Conservation (phyloP, 2,888 invertebrate species). For the Shargacucullia verbasci region DNA sequence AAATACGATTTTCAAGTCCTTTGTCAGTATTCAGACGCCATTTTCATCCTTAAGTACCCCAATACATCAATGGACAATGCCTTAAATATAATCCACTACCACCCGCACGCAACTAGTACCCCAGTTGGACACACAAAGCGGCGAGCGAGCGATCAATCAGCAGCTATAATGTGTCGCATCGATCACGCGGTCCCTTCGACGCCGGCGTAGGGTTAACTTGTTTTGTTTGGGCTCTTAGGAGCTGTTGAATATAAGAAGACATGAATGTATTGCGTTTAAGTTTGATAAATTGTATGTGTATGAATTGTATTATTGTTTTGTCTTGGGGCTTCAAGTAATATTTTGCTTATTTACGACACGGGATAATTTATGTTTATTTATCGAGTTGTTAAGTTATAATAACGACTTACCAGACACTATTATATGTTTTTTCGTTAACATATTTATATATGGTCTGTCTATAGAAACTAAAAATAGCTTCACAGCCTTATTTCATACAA, state of each 20-base stretch:
- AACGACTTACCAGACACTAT: too few species aligned
- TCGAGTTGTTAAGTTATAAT: too few species aligned
- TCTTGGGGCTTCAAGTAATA: too few species aligned
- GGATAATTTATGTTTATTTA: too few species aligned
- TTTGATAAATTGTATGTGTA: background rate
- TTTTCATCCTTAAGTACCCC: background rate
- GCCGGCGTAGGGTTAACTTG: conserved; percentile 4
- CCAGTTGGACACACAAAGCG: conserved; percentile 19
- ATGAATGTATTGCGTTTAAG: conserved; percentile 5
- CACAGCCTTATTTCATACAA: too few species aligned
- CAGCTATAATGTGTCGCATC: conserved; percentile 26
- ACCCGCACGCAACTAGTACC: conserved; percentile 29
- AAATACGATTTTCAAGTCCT: background rate
- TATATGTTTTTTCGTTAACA: too few species aligned
- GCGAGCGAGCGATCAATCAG: conserved; percentile 38
- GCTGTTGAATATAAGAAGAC: conserved; percentile 1
- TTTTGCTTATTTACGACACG: too few species aligned
- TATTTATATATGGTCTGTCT: too few species aligned
- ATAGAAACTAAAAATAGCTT: too few species aligned
- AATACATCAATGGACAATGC: conserved; percentile 28
- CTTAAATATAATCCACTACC: background rate
- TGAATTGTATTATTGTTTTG: background rate
- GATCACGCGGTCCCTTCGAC: conserved; percentile 20
- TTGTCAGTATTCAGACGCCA: background rate
- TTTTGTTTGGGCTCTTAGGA: conserved; percentile 22